phyloP scores from a whole-genome alignment of 2,888 invertebrate species.

The Lasiommata megera region DNA sequence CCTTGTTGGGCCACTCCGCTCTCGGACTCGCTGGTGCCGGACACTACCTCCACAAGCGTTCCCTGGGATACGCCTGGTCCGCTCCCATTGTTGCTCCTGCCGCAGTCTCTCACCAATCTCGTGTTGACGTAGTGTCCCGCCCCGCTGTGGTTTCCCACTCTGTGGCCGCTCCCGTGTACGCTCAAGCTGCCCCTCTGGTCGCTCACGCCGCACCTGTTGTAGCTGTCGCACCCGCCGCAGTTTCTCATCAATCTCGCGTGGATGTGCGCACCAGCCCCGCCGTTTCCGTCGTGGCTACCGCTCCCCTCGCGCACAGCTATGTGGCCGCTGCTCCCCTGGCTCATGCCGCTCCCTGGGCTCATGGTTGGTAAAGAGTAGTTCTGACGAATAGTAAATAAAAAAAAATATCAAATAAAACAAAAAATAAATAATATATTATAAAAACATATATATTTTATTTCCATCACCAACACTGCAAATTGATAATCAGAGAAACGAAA shows the following conservation, averaged over 20 bases:
- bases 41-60: constrained; percentile 43
- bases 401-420: constrained; percentile 20
- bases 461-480: too few species aligned
- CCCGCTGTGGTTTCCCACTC: constrained; percentile 38
- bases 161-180: constrained; percentile 43
- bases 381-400: constrained; percentile 48
- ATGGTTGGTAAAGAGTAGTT: constrained; percentile 63
- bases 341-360: constrained; percentile 50
- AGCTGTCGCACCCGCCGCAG: constrained; percentile 39
- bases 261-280: constrained; percentile 53
- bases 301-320: constrained; percentile 44
- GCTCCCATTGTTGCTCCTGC: constrained; percentile 59
- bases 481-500: too few species aligned
- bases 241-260: constrained; percentile 62
- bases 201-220: not conserved
- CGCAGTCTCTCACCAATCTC: constrained; percentile 77
- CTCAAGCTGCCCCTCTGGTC: constrained; percentile 38
- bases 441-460: constrained; percentile 2
- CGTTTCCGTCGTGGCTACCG: constrained; percentile 38
- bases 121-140: constrained; percentile 53
- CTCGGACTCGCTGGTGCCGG: constrained; percentile 33
- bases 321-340: constrained; percentile 49
- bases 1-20: constrained; percentile 20
- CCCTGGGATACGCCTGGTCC: constrained; percentile 42
- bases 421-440: constrained; percentile 15